Conservation (phyloP, 2,113 vertebrate genomes). For the Macheiramphus alcinus region DNA sequence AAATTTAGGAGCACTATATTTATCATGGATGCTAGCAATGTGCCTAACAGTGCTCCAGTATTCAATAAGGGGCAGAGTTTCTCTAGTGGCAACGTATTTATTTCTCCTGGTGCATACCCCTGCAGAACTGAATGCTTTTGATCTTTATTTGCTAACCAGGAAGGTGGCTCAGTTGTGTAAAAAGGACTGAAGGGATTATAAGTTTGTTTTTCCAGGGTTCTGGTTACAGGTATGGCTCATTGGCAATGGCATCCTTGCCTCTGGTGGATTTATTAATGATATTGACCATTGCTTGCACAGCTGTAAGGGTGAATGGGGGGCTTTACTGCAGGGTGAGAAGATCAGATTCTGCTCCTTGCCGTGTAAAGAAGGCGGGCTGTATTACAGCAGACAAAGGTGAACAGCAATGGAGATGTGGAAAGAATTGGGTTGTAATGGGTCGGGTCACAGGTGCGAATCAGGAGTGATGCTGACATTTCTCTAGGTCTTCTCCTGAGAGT, state of each 20-base stretch:
- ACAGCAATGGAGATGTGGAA: neutral
- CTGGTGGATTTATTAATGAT: neutral
- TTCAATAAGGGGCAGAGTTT: constrained; percentile 5
- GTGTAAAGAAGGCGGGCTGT: rapidly evolving
- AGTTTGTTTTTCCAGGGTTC: neutral
- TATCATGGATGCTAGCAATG: neutral
- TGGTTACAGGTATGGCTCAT: neutral
- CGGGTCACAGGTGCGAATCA: neutral
- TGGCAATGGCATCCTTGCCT: neutral
- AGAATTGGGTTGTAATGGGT: neutral
- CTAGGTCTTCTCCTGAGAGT: neutral
- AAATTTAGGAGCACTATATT: constrained; percentile 23
- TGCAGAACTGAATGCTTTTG: neutral
- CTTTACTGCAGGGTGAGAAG: neutral
- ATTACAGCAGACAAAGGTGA: neutral
- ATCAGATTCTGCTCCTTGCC: neutral
- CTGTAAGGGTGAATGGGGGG: neutral
- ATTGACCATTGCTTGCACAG: neutral
- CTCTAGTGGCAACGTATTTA: neutral
- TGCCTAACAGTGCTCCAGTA: neutral
- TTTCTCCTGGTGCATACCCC: neutral
- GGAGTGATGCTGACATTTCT: neutral
- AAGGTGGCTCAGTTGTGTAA: neutral
- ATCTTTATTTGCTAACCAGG: constrained; percentile 16
- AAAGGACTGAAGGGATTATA: neutral